Evolutionary conservation across 2,113 vertebrate genomes (phyloP).

Genomic region (Petrocephalus zakoni): DNA sequence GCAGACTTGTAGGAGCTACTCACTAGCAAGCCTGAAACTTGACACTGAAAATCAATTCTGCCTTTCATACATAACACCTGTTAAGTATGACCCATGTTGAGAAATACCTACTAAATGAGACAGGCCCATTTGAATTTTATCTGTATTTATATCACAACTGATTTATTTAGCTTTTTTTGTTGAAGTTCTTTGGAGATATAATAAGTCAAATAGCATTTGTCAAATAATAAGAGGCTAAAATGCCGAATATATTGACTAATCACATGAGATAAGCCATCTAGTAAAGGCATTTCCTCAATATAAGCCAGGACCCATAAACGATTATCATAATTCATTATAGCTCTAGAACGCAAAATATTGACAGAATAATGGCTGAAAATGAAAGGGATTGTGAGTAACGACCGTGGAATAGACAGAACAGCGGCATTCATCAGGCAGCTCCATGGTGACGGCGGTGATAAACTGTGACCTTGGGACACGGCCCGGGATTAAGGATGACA

Average conservation of each 20-base stretch:
- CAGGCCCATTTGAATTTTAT: background rate
- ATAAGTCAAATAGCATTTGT: background rate
- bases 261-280: background rate
- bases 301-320: background rate
- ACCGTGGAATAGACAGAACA: background rate
- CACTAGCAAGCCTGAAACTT: background rate
- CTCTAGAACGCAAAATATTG: background rate
- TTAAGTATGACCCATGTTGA: background rate
- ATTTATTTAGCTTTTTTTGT: background rate
- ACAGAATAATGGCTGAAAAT: background rate
- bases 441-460: background rate
- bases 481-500: background rate
- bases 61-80: background rate
- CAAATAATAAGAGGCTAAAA: background rate
- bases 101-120: background rate
- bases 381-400: background rate
- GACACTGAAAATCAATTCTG: background rate
- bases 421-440: background rate
- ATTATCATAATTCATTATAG: conserved; percentile 3
- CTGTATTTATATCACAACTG: background rate
- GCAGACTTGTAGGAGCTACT: background rate
- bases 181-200: background rate
- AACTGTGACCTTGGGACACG: background rate
- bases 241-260: background rate
- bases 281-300: background rate